Evolutionary conservation across 2,797 vertebrate species (phyloP), one percentile per base, ranked within the genome.

Genomic region (Emys orbicularis): DNA sequence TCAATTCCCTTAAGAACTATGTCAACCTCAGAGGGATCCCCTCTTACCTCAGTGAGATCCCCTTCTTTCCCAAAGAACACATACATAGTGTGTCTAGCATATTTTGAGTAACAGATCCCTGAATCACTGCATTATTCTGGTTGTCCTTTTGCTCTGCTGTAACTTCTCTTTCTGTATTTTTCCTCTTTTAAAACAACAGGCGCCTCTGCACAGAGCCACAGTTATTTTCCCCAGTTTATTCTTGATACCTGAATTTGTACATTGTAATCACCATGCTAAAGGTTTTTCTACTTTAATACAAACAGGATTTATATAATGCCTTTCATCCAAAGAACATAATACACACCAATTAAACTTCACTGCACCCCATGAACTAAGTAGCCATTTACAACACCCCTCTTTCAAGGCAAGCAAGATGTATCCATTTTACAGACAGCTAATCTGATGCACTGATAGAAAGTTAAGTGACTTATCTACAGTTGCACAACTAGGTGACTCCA

Each of bases 141-240:
- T 21, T 81, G n/a, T 83, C 61, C 49, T 92, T 72, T 93, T 91
- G 37, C 76, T 90, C 49, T 83, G 37, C 44, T 93, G 3, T 81
- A 95, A 86, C 59, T 93, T 77, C 81, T 57, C 79, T 87, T 83
- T 85, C 11, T 2, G 8, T 86, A 41, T 57, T 93, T 94, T 87
- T 90, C 54, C 84, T 97, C 91, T 79, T 94, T 88, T 94, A 92
- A 95, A 97, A 92, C 89, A 97, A 94, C 61, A 91, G 2, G 10
- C 86, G 92, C 90, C 88, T 85, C 93, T 95, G 88, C n/a, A 65
- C 5, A 82, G 87, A 81, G 80, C 56, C 90, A 93, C 79, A 91
- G 93, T 97, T 88, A 94, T 91, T 96, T 95, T 84, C 95, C 25
- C 8, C 90, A 95, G 93, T 84, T 79, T 89, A 94, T 94, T 93